These are phyloP conservation scores for Excalfactoria chinensis DNA, from an alignment of 2,113 vertebrate genomes.

Conservation along the genomic window DNA sequence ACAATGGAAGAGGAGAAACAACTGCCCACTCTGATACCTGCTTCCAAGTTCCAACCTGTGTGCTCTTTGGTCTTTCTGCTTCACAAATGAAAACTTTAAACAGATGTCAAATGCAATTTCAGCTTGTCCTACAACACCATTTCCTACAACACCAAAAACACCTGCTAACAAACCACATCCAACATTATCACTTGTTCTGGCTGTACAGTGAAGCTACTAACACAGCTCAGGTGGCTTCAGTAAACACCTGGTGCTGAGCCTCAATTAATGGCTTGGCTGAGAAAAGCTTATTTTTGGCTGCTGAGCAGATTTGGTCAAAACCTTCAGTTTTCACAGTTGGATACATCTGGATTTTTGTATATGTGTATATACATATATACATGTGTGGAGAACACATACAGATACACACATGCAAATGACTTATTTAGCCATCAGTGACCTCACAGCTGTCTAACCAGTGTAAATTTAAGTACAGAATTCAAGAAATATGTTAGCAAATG, in stretches of 20 bases:
- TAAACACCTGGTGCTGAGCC: neutral
- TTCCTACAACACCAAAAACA: neutral
- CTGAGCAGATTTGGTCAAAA: neutral
- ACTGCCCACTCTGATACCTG: neutral
- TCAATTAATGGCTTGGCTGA: neutral
- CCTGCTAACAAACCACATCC: neutral
- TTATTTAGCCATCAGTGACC: neutral
- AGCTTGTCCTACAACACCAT: neutral
- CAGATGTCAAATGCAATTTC: neutral
- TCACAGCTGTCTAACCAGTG: neutral
- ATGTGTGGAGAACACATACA: neutral
- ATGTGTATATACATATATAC: too few relatives aligned
- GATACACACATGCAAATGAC: neutral
- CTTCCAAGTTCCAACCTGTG: neutral
- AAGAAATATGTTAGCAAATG: neutral
- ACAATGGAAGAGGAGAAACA: neutral
- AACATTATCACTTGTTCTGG: neutral
- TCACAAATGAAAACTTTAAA: neutral
- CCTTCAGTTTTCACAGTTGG: neutral
- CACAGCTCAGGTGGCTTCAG: neutral
- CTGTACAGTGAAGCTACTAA: neutral
- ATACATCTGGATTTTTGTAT: neutral
- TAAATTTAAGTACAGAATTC: neutral
- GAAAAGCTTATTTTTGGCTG: neutral
- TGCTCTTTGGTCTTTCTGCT: neutral